phyloP scores from a whole-genome alignment of 2,888 invertebrate species.

The Bembecia ichneumoniformis region DNA sequence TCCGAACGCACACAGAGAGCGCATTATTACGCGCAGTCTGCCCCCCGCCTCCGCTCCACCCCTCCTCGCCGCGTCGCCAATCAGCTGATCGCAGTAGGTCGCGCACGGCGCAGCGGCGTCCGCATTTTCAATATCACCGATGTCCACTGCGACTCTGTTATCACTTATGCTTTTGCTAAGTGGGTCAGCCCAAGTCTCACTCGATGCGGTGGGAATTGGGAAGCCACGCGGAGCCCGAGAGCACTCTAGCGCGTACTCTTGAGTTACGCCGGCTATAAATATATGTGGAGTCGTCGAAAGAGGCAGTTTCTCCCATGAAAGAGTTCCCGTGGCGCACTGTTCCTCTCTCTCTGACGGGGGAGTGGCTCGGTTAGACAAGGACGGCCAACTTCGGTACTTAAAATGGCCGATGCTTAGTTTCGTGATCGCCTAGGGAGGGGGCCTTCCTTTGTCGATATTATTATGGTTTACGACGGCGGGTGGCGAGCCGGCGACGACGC shows the following conservation, averaged over 20 bases:
- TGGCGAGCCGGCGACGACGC: slow-evolving; percentile 17
- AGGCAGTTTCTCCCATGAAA: slow-evolving; percentile 17
- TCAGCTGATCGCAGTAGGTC: slow-evolving; percentile 64
- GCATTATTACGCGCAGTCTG: slow-evolving; percentile 2
- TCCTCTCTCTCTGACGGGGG: slow-evolving; percentile 19
- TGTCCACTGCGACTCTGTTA: slow-evolving; percentile 4
- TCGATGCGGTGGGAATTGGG: too few relatives aligned
- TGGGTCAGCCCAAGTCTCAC: too few relatives aligned
- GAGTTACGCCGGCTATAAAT: slow-evolving; percentile 1
- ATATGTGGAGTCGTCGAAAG: slow-evolving; percentile 33
- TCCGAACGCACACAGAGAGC: too few relatives aligned
- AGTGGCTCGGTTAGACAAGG: slow-evolving; percentile 21
- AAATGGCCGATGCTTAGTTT: slow-evolving; percentile 68
- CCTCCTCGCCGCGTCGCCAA: slow-evolving; percentile 33
- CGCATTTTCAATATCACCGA: background rate
- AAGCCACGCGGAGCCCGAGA: too few relatives aligned
- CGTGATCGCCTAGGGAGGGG: slow-evolving; percentile 69
- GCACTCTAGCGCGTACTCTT: too few relatives aligned
- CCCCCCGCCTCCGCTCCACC: slow-evolving; percentile 10
- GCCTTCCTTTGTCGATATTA: slow-evolving; percentile 63
- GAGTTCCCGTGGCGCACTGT: slow-evolving; percentile 19
- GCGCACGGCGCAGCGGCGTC: slow-evolving; percentile 12
- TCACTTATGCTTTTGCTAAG: background rate
- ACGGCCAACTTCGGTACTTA: slow-evolving; percentile 53
- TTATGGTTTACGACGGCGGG: slow-evolving; percentile 65